Conservation (phyloP, 2,113 vertebrate species). For the Romanogobio albipinnatus region DNA sequence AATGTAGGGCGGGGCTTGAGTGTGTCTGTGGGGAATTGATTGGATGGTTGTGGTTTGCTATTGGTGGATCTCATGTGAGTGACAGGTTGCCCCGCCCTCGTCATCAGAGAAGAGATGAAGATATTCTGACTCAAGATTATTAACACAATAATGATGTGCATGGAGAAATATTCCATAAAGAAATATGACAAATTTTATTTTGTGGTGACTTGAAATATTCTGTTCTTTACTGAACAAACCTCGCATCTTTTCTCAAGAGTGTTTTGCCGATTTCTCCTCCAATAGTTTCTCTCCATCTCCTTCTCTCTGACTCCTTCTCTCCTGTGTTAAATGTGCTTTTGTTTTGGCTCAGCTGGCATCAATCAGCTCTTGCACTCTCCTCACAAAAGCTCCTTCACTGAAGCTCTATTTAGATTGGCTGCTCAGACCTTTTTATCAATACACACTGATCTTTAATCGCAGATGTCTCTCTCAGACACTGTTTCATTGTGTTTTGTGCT, state of each 20-base stretch:
- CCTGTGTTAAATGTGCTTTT: constrained; percentile 75
- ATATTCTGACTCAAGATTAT: too few species aligned
- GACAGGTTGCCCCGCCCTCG: too few species aligned
- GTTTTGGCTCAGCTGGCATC: constrained; percentile 84
- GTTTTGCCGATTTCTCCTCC: neutral
- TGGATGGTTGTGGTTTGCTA: too few species aligned
- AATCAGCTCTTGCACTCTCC: constrained; percentile 73
- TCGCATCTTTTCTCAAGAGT: neutral
- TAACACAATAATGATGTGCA: too few species aligned
- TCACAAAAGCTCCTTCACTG: constrained; percentile 78
- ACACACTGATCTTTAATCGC: constrained; percentile 72
- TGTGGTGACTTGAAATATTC: neutral
- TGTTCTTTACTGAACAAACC: neutral
- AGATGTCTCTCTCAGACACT: constrained; percentile 63
- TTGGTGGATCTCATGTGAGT: too few species aligned
- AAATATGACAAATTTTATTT: too few species aligned
- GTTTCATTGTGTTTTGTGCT: constrained; percentile 52
- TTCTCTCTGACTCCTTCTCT: too few species aligned
- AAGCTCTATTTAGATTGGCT: constrained; percentile 75
- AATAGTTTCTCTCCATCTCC: too few species aligned
- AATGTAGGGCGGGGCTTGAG: too few species aligned
- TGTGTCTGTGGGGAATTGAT: too few species aligned
- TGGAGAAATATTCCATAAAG: too few species aligned
- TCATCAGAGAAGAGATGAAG: too few species aligned
- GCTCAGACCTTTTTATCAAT: constrained; percentile 75